These are phyloP conservation scores for Chromoteleia sp. DNA, from an alignment of 2,888 invertebrate species.

Conservation along the genomic window DNA sequence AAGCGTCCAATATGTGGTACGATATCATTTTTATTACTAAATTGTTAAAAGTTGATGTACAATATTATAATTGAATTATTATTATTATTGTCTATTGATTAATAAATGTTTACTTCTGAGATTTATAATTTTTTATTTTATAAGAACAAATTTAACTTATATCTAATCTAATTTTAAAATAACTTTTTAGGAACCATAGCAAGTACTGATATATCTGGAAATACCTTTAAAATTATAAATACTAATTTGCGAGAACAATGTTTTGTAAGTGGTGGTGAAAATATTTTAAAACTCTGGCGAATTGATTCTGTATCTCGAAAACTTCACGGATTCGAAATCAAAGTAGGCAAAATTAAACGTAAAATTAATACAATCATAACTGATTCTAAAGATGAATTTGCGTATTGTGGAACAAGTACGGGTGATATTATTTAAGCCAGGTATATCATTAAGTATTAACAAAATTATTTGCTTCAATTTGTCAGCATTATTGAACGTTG, in stretches of 20 bases:
- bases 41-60: too few species aligned
- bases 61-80: too few species aligned
- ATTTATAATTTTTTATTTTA: too few species aligned
- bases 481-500: too few species aligned
- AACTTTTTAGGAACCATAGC: constrained; percentile 84
- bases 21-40: constrained; percentile 7
- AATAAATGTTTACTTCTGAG: constrained; percentile 1
- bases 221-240: constrained; percentile 87
- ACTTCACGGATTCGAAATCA: constrained; percentile 90
- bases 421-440: constrained; percentile 89
- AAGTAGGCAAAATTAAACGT: constrained; percentile 91
- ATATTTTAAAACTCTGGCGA: constrained; percentile 91
- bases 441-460: constrained; percentile 65
- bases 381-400: constrained; percentile 89
- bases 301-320: constrained; percentile 89
- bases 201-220: constrained; percentile 90
- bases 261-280: constrained; percentile 91
- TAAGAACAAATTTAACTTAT: too few species aligned
- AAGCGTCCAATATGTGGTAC: constrained; percentile 85
- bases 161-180: background rate
- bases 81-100: background rate
- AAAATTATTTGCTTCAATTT: too few species aligned
- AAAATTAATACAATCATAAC: constrained; percentile 90
- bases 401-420: constrained; percentile 94
- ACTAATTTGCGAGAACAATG: constrained; percentile 87